Evolutionary conservation across 2,888 invertebrate species (phyloP).

Genomic region (Heliconius hortense): DNA sequence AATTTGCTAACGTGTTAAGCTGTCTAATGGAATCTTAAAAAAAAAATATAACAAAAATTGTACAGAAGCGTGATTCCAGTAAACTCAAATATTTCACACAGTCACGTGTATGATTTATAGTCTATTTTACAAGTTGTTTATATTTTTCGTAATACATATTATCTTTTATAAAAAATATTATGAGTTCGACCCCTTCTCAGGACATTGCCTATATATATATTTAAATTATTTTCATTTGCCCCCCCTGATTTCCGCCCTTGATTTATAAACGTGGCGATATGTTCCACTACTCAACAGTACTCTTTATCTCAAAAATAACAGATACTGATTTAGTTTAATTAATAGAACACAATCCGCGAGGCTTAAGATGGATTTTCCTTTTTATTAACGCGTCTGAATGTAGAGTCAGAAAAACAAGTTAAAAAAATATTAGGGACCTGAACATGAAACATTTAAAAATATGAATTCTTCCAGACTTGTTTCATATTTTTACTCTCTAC

Average conservation of each 20-base stretch:
- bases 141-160: not conserved
- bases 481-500: too few relatives aligned
- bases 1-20: not conserved
- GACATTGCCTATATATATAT: not conserved
- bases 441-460: too few relatives aligned
- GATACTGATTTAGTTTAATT: not conserved
- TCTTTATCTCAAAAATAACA: not conserved
- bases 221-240: not conserved
- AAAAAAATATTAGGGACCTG: too few relatives aligned
- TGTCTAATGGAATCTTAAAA: not conserved
- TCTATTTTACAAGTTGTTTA: not conserved
- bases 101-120: slow-evolving; percentile 8
- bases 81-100: not conserved
- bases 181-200: not conserved
- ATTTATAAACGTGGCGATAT: too few relatives aligned
- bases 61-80: not conserved
- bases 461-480: too few relatives aligned
- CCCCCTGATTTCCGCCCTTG: too few relatives aligned
- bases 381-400: too few relatives aligned
- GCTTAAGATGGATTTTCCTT: too few relatives aligned
- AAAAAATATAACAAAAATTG: not conserved
- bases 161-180: not conserved
- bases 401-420: too few relatives aligned
- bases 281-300: not conserved
- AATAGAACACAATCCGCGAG: too few relatives aligned